Percentiles rank a stretch among this genome's conserved stretches.
Evolutionary conservation across 2,113 vertebrate species (phyloP).

Genomic region (Cyrtonyx montezumae): DNA sequence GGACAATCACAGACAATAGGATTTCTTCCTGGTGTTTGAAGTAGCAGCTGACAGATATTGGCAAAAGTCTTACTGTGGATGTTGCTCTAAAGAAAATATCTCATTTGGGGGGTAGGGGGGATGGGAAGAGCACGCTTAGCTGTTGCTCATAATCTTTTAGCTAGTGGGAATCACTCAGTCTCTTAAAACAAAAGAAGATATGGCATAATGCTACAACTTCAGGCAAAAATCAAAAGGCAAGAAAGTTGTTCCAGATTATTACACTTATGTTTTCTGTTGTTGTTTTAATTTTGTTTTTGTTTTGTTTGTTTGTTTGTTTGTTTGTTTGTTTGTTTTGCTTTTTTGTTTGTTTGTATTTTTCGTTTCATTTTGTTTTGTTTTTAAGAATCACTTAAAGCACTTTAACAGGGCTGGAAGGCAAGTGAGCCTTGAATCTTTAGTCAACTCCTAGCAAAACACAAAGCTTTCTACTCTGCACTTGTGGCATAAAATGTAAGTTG

Average conservation of each 20-base stretch:
- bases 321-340: too few relatives aligned
- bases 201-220: background rate
- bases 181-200: background rate
- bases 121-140: background rate
- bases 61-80: background rate
- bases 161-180: background rate
- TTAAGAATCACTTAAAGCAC: background rate
- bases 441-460: background rate
- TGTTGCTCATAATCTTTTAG: background rate
- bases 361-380: too few relatives aligned
- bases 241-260: background rate
- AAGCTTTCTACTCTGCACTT: background rate
- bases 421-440: background rate
- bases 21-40: conserved; percentile 3
- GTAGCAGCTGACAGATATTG: background rate
- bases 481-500: background rate
- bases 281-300: too few relatives aligned
- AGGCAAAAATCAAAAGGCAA: background rate
- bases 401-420: background rate
- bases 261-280: background rate
- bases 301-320: background rate
- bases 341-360: too few relatives aligned
- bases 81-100: background rate
- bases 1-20: background rate
- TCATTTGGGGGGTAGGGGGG: background rate